Base-by-base conservation (phyloP, 2,888 invertebrate genomes). In the Myopa testacea region DNA sequence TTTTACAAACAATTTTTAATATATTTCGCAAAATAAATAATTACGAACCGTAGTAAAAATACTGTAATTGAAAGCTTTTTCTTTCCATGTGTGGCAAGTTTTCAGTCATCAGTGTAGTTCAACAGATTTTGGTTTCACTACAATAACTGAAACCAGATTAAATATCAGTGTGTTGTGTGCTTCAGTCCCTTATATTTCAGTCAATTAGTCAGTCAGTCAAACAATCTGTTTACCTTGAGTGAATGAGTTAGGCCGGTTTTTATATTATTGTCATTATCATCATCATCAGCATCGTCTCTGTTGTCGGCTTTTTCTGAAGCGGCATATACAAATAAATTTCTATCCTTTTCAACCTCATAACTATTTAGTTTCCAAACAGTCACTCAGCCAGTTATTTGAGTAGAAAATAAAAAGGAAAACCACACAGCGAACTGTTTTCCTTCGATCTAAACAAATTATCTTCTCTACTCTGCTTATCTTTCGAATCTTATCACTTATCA, bases 301-400 rank as follows among this genome's bases (percentile, higher is more conserved):
- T 74, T 67, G 78, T 40, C 79, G 76, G 52, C 79, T 77, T 71
- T 72, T 68, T 71, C 7, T 40, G 62, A 72, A 62, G 69, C 67
- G 79, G 67, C 19, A 74, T 16, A 50, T 14, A 6, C 10, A 10
- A 69, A 37, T 19, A n/a, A 65, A 40, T 74, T 74, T 75, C 63
- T 55, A 55, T 34, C 37, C 75, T 19, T 70, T 68, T 45, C 74
- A 68, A 63, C 55, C 37, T 65, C 7, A 55, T 45, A 63, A 14
- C 6, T 6, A 14, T 16, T 10, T 55, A 55, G 14, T n/a, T 3
- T 55, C n/a, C 8, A 37, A 34, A 40, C 37, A 67, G 67, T 67
- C 16, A 67, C 12, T 38, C 26, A 26, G 26, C 2, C 26, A 26
- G 26, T 37, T 63, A 12, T 63, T 6, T 26, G 34, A 62, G 5